These are phyloP conservation scores for Rhingia rostrata DNA, from an alignment of 2,888 invertebrate species.

Conservation along the genomic window DNA sequence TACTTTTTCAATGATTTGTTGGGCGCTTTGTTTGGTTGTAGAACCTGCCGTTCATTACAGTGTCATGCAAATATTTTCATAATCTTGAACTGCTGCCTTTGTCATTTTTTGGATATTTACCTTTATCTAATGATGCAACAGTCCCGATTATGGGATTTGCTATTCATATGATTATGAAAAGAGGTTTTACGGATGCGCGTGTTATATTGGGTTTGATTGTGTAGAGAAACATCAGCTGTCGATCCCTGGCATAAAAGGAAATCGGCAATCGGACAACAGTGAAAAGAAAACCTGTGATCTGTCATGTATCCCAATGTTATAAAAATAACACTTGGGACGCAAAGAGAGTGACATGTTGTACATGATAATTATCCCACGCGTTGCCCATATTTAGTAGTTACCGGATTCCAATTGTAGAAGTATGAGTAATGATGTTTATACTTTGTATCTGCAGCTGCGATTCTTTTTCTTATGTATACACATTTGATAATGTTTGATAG, in stretches of 20 bases:
- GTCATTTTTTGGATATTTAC: conserved; percentile 33
- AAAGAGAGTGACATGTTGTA: too few relatives aligned
- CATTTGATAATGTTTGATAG: too few relatives aligned
- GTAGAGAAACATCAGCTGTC: conserved; percentile 59
- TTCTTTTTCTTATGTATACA: too few relatives aligned
- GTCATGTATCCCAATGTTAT: too few relatives aligned
- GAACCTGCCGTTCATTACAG: conserved; percentile 59
- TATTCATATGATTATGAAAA: conserved; percentile 47
- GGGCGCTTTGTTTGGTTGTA: conserved; percentile 10
- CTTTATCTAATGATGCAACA: conserved; percentile 17
- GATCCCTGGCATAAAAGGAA: conserved; percentile 8
- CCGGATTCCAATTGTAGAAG: too few relatives aligned
- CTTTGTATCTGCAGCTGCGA: too few relatives aligned
- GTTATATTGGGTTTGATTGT: conserved; percentile 24
- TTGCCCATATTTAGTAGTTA: too few relatives aligned
- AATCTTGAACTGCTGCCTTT: conserved; percentile 67
- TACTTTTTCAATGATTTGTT: conserved; percentile 44
- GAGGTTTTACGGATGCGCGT: conserved; percentile 54
- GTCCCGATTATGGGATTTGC: conserved; percentile 63
- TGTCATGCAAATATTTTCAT: conserved; percentile 73
- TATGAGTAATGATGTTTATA: too few relatives aligned
- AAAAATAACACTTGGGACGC: too few relatives aligned
- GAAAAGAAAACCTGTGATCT: conserved; percentile 3
- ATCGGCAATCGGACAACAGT: conserved; percentile 10
- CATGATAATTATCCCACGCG: too few relatives aligned